Evolutionary conservation across 2,888 invertebrate genomes (phyloP).

Genomic region (Ophioninae sp.): DNA sequence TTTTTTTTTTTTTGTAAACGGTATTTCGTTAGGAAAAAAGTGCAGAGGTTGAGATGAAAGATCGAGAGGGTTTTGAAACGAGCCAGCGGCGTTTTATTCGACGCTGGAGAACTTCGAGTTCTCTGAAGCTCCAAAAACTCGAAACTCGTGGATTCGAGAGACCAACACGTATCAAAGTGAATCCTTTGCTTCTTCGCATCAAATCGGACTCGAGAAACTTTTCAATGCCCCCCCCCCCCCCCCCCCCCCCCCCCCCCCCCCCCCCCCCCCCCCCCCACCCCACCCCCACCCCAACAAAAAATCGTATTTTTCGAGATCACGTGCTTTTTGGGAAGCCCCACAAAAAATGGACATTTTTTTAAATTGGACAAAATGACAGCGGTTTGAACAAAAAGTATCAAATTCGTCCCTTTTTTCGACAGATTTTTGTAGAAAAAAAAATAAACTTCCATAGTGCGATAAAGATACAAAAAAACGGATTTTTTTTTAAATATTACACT

Average conservation of each 20-base stretch:
- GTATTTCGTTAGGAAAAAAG: background rate
- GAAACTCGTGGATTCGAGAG: constrained; percentile 3
- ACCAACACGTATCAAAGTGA: constrained; percentile 1
- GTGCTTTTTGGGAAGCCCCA: background rate
- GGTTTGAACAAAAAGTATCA: too few relatives aligned
- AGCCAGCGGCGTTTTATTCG: background rate
- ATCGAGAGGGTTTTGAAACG: background rate
- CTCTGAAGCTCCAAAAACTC: background rate
- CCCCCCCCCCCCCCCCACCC: too few relatives aligned
- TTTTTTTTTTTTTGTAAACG: background rate
- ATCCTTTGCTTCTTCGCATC: constrained; percentile 3
- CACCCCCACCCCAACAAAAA: background rate
- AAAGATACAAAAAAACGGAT: too few relatives aligned
- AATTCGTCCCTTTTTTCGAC: too few relatives aligned
- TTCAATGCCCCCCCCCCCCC: background rate
- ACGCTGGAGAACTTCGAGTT: constrained; percentile 1
- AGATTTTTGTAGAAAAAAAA: too few relatives aligned
- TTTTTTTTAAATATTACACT: too few relatives aligned
- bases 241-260: too few relatives aligned
- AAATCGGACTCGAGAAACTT: constrained; percentile 10
- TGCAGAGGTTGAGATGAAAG: background rate
- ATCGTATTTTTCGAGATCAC: background rate
- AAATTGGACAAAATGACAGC: too few relatives aligned
- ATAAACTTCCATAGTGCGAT: too few relatives aligned
- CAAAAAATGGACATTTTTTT: constrained; percentile 31